A percentile compares a stretch with the other conserved stretches of the same genome.
phyloP scores from a whole-genome alignment of 2,113 vertebrate species.

The Toxostoma redivivum region DNA sequence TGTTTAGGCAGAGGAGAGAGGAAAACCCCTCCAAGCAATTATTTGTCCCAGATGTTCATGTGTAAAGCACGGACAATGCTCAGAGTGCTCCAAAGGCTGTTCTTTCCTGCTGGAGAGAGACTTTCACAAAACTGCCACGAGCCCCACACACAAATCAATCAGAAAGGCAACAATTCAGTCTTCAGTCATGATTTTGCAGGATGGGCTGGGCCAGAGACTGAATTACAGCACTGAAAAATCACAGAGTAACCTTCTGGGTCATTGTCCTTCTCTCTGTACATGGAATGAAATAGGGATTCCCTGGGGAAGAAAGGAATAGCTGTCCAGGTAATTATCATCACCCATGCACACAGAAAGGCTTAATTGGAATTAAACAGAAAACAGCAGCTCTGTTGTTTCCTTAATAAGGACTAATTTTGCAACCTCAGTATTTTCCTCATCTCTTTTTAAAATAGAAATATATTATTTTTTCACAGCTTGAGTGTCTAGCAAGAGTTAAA shows the following conservation, averaged over 20 bases:
- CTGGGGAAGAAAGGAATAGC: neutral
- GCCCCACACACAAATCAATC: neutral
- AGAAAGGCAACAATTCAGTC: neutral
- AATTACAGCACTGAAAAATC: neutral
- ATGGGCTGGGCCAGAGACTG: neutral
- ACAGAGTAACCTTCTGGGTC: neutral
- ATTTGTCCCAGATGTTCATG: neutral
- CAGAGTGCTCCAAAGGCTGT: neutral
- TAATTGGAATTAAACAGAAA: neutral
- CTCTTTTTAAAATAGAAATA: neutral
- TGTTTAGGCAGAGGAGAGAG: neutral
- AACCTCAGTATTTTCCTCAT: neutral
- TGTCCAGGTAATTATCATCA: neutral
- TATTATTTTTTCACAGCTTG: neutral
- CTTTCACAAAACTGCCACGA: neutral
- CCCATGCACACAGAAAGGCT: neutral
- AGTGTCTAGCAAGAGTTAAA: neutral
- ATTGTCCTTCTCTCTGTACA: neutral
- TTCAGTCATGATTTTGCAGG: neutral
- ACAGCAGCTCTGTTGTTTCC: neutral
- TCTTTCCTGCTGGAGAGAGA: neutral
- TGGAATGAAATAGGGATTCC: neutral
- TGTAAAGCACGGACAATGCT: neutral
- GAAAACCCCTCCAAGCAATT: neutral
- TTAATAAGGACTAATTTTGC: neutral